These are phyloP conservation scores for Rhinogobius similis DNA, from an alignment of 2,113 vertebrate genomes.

Conservation along the genomic window DNA sequence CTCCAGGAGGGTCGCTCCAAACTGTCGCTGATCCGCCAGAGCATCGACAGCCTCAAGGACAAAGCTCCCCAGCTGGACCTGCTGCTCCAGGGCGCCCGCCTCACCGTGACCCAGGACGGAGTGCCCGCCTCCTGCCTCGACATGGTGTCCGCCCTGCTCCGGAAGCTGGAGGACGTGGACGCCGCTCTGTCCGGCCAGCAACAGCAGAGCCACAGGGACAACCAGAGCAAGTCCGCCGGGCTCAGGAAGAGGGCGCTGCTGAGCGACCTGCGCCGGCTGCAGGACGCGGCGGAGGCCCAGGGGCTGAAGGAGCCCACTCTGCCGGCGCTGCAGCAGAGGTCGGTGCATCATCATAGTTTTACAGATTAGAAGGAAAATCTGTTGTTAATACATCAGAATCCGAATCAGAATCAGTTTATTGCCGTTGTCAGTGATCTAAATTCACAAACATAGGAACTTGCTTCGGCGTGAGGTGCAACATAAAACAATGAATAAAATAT, in stretches of 20 bases:
- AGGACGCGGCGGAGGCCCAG: constrained; percentile 72
- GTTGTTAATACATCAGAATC: too few relatives aligned
- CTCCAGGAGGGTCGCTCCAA: constrained; percentile 60
- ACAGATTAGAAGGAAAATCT: too few relatives aligned
- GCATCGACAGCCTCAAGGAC: constrained; percentile 75
- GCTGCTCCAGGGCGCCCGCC: constrained; percentile 73
- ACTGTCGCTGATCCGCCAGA: constrained; percentile 64
- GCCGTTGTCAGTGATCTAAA: too few relatives aligned
- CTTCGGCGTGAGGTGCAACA: too few relatives aligned
- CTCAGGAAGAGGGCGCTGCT: constrained; percentile 76
- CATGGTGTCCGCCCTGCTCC: constrained; percentile 74
- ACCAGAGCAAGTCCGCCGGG: constrained; percentile 67
- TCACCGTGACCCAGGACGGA: constrained; percentile 72
- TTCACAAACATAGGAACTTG: too few relatives aligned
- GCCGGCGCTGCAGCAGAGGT: constrained; percentile 90
- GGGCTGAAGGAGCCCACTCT: constrained; percentile 88
- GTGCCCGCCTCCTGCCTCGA: constrained; percentile 80
- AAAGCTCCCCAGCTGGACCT: constrained; percentile 85
- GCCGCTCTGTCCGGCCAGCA: constrained; percentile 43
- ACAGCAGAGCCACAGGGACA: constrained; percentile 67
- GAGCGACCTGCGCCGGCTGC: constrained; percentile 82
- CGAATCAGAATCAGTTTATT: too few relatives aligned
- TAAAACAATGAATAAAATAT: too few relatives aligned
- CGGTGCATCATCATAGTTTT: too few relatives aligned
- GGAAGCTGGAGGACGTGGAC: constrained; percentile 48